phyloP scores from a whole-genome alignment of 2,888 invertebrate species.

The Drosophila greeni region DNA sequence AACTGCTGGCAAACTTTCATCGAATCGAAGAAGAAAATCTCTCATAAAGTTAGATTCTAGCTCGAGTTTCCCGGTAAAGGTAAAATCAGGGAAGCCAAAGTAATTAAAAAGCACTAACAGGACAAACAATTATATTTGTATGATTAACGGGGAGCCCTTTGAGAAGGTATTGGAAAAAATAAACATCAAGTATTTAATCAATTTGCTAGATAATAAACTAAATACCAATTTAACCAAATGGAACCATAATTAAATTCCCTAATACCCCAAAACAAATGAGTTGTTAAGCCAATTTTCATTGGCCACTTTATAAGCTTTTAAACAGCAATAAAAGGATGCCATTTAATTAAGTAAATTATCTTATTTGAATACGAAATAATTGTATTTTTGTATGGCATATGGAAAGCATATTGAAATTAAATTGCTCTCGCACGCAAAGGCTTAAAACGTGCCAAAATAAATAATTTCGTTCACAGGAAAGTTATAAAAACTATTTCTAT shows the following conservation, averaged over 20 bases:
- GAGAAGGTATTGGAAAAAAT: no score
- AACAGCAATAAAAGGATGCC: neutral
- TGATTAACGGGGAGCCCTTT: no score
- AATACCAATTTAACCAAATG: neutral
- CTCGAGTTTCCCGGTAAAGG: neutral
- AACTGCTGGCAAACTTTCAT: conserved; percentile 23
- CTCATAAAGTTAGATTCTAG: conserved; percentile 18
- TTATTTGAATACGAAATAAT: neutral
- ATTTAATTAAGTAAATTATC: conserved; percentile 4
- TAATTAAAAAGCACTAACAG: neutral
- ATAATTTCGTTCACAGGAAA: conserved; percentile 8
- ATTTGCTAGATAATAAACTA: neutral
- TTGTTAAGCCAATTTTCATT: neutral
- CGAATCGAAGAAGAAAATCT: conserved; percentile 18
- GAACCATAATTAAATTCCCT: neutral
- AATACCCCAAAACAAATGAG: neutral
- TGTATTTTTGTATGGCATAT: neutral
- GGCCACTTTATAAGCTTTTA: neutral
- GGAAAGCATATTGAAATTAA: neutral
- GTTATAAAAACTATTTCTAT: conserved; percentile 9
- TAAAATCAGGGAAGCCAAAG: neutral
- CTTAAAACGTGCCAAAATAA: conserved; percentile 14
- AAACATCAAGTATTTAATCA: neutral
- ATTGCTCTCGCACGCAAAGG: neutral
- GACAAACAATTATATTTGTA: conserved; percentile 1